Percentiles rank a stretch among this genome's conserved stretches.
Conservation (phyloP, 2,113 vertebrate species). For the Ictidomys tridecemlineatus region DNA sequence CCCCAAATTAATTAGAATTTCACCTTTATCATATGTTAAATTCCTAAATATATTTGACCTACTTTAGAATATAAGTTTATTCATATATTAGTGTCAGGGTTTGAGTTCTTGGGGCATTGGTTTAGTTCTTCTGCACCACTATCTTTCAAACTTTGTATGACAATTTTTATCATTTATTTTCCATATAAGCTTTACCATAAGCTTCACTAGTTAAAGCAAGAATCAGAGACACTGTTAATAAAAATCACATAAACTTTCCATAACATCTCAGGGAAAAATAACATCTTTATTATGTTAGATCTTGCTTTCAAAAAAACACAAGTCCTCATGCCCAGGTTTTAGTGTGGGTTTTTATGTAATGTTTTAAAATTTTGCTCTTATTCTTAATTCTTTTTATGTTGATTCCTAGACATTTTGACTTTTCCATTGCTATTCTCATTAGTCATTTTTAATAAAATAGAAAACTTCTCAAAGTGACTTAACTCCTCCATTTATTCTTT, state of each 20-base stretch:
- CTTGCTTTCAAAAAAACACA: constrained; percentile 28
- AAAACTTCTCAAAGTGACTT: neutral
- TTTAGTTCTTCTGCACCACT: neutral
- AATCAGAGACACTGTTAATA: neutral
- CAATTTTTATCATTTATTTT: constrained; percentile 41
- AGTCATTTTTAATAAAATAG: constrained; percentile 41
- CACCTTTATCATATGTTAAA: neutral
- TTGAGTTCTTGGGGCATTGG: constrained; percentile 3
- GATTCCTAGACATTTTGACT: neutral
- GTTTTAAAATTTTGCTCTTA: constrained; percentile 12
- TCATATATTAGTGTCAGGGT: neutral
- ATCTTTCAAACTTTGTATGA: constrained; percentile 16
- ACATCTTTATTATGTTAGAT: constrained; percentile 19
- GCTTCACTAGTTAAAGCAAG: neutral
- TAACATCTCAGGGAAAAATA: neutral
- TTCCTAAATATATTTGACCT: neutral
- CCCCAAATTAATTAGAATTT: neutral
- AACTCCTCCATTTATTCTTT: constrained; percentile 40
- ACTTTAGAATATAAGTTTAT: neutral
- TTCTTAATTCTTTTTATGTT: neutral
- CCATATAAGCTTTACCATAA: constrained; percentile 23
- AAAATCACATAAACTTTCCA: constrained; percentile 23
- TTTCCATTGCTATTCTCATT: neutral
- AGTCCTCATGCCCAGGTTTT: neutral
- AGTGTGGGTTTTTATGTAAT: neutral